These are phyloP conservation scores for Actinopyga echinites DNA, from an alignment of 53 echinoderm and acorn worm species.

Conservation along the genomic window DNA sequence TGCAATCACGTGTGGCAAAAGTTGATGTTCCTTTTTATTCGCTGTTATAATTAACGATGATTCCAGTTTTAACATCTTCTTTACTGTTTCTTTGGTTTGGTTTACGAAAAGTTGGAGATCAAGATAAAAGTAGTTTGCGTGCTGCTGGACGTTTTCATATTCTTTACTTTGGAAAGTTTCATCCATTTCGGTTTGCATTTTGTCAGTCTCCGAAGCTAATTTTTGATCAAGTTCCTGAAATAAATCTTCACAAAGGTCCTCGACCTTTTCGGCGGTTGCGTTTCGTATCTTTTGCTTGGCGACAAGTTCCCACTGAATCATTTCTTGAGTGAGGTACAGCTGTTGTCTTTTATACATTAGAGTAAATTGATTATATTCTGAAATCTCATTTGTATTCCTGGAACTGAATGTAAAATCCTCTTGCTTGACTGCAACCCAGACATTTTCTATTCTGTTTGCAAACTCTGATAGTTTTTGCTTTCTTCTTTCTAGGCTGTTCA, in stretches of 20 bases:
- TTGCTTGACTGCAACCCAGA: constrained; percentile 24
- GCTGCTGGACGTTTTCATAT: no score
- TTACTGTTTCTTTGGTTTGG: no score
- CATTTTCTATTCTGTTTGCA: not conserved
- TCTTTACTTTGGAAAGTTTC: not conserved
- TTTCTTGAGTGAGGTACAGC: not conserved
- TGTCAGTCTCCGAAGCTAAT: not conserved
- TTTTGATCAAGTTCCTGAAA: not conserved
- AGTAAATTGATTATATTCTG: not conserved
- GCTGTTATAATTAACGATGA: no score
- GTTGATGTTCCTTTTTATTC: no score
- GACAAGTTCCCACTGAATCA: constrained; percentile 4
- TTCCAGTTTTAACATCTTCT: no score
- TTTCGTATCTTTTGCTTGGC: not conserved
- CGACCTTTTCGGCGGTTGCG: not conserved
- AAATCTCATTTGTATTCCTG: constrained; percentile 1
- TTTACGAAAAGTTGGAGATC: no score
- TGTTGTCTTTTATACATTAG: constrained; percentile 13
- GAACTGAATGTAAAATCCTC: constrained; percentile 29
- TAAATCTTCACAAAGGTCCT: not conserved
- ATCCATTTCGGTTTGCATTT: not conserved
- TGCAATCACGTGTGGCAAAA: no score
- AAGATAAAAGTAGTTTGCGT: no score
- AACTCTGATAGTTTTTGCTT: not conserved
- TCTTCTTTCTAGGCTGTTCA: not conserved